Evolutionary conservation across 2,113 vertebrate genomes (phyloP).

Genomic region (Acrocephalus arundinaceus): DNA sequence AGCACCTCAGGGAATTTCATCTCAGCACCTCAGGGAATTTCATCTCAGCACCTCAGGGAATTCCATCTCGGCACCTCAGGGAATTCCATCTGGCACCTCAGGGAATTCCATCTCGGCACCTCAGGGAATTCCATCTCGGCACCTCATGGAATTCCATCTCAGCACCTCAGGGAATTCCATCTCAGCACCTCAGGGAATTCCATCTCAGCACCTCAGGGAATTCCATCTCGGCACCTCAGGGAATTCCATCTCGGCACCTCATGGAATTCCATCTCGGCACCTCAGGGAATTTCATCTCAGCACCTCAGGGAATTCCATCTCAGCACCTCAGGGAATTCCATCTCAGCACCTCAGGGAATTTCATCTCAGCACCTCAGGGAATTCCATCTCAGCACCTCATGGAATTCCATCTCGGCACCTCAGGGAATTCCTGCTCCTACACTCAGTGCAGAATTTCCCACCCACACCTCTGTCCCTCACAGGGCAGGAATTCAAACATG

Average conservation of each 20-base stretch:
- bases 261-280: no score
- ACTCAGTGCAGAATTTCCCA: fast-evolving
- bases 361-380: background rate
- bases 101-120: background rate
- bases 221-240: no score
- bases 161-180: no score
- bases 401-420: background rate
- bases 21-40: background rate
- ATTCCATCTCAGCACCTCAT: background rate
- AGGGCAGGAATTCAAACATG: background rate
- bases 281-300: no score
- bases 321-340: background rate
- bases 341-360: background rate
- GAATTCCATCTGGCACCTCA: background rate
- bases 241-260: no score
- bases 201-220: no score
- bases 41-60: background rate
- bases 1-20: background rate
- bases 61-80: background rate
- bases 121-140: no score
- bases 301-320: background rate
- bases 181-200: no score
- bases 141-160: no score
- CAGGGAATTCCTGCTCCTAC: background rate
- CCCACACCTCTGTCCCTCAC: background rate